Conservation (phyloP, 2,113 vertebrate genomes). For the Myanophis thanlyinensis region DNA sequence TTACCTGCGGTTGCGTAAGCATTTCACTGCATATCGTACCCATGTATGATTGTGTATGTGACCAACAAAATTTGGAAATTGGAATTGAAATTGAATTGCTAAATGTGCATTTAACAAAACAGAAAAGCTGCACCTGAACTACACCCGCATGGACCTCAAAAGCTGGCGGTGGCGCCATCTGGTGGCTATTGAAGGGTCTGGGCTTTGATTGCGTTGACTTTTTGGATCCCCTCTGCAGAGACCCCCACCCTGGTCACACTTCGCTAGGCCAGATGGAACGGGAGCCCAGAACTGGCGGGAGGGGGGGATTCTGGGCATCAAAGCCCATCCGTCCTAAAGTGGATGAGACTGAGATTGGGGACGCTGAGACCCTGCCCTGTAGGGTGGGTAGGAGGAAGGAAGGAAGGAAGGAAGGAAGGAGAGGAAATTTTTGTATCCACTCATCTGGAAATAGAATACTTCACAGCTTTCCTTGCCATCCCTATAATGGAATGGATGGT, state of each 20-base stretch:
- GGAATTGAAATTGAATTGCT: no score
- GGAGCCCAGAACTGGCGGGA: not conserved
- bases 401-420: not conserved
- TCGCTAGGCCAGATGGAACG: not conserved
- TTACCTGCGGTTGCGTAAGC: no score
- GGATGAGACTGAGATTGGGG: not conserved
- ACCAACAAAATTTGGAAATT: no score
- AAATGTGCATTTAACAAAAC: not conserved
- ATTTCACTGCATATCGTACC: no score
- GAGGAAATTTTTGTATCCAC: not conserved
- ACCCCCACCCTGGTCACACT: not conserved
- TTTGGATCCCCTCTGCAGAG: not conserved
- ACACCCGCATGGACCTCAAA: not conserved
- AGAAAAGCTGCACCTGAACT: not conserved
- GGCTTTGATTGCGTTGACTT: not conserved
- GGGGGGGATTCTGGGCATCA: not conserved
- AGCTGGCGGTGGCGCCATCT: not conserved
- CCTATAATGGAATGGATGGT: not conserved
- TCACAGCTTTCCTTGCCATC: not conserved
- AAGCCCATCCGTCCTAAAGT: not conserved
- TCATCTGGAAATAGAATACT: not conserved
- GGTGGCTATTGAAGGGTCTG: not conserved
- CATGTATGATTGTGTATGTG: no score
- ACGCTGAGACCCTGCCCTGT: no score
- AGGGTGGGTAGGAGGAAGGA: not conserved